phyloP scores from a whole-genome alignment of 2,113 vertebrate genomes.

The Oceanites oceanicus region DNA sequence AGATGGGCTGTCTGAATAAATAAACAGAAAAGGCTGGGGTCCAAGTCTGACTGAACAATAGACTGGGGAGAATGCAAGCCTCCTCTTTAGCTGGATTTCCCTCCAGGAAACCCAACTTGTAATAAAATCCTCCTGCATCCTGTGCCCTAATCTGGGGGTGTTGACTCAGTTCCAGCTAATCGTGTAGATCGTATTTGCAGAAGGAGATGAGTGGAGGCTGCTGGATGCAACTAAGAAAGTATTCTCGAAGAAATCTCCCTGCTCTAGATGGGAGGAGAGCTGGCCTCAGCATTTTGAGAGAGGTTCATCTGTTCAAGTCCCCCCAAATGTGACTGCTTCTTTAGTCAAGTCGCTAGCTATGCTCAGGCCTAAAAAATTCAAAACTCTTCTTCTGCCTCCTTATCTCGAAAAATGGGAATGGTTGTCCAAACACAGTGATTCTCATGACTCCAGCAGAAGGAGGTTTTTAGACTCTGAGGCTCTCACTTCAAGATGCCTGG shows the following conservation, averaged over 20 bases:
- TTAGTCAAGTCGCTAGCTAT: background rate
- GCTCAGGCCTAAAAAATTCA: background rate
- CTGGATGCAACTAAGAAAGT: background rate
- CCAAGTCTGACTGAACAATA: conserved; percentile 54
- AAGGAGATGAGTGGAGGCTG: background rate
- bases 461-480: background rate
- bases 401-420: background rate
- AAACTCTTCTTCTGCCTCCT: background rate
- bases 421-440: background rate
- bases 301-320: background rate
- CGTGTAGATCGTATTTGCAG: background rate
- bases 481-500: background rate
- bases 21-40: conserved; percentile 46
- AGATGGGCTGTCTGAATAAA: conserved; percentile 31
- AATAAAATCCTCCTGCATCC: conserved; percentile 65
- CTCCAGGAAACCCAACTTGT: conserved; percentile 52
- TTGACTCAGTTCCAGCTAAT: conserved; percentile 51
- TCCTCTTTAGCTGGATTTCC: conserved; percentile 63
- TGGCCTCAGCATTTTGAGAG: background rate
- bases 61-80: conserved; percentile 9
- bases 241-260: background rate
- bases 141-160: conserved; percentile 22
- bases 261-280: background rate
- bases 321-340: background rate
- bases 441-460: background rate